Conservation (phyloP, 2,888 invertebrate genomes). For the Drosophila infuscata region DNA sequence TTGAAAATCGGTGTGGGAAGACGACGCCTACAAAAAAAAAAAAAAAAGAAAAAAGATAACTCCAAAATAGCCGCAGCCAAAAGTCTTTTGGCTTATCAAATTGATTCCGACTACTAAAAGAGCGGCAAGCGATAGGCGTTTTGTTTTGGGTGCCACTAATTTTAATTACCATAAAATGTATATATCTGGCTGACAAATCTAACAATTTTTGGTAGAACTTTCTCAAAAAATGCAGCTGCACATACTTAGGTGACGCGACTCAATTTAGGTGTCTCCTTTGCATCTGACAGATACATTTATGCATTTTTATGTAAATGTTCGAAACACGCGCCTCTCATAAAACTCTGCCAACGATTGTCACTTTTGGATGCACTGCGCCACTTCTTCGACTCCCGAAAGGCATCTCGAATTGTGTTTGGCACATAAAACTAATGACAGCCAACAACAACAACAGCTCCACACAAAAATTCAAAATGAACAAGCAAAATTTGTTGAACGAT, state of each 20-base stretch:
- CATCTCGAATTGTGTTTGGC: constrained; percentile 57
- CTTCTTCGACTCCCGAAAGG: constrained; percentile 21
- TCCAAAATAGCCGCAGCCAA: constrained; percentile 46
- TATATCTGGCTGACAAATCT: constrained; percentile 31
- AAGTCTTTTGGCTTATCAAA: constrained; percentile 69
- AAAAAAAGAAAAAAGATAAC: constrained; percentile 5
- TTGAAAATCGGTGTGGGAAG: constrained; percentile 64
- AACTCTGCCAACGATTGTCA: constrained; percentile 62
- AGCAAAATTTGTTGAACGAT: constrained; percentile 16
- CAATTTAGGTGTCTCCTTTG: constrained; percentile 1
- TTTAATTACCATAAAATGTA: constrained; percentile 69
- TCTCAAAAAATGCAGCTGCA: constrained; percentile 61
- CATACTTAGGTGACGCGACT: constrained; percentile 42
- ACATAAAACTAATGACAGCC: constrained; percentile 74
- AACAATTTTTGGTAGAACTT: constrained; percentile 54
- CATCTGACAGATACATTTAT: constrained; percentile 69
- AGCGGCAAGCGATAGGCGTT: constrained; percentile 53
- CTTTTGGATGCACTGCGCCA: constrained; percentile 41
- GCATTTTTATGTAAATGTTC: constrained; percentile 65
- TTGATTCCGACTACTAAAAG: constrained; percentile 56
- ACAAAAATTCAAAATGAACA: constrained; percentile 43
- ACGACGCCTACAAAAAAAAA: constrained; percentile 59
- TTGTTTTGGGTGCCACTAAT: constrained; percentile 64
- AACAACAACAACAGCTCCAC: constrained; percentile 29
- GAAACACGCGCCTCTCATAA: constrained; percentile 70